A percentile compares a stretch with the other conserved stretches of the same genome.
These are phyloP conservation scores for Batillaria attramentaria DNA, from an alignment of 1,140 invertebrate genomes.

Conservation along the genomic window DNA sequence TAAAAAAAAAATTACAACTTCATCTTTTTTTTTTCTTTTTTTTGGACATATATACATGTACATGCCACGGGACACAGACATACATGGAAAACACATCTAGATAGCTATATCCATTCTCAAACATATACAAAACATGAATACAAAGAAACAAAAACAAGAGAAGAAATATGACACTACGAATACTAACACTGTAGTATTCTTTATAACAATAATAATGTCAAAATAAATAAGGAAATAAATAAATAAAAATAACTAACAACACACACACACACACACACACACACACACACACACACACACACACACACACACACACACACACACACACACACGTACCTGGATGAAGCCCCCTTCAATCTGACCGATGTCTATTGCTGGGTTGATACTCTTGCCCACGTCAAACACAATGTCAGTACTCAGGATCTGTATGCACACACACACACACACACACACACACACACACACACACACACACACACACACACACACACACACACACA, in stretches of 20 bases:
- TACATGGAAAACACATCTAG: not conserved
- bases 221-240: not conserved
- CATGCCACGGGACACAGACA: no score
- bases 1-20: no score
- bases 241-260: not conserved
- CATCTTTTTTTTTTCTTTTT: no score
- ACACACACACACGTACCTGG: slow-evolving; percentile 47
- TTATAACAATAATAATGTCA: no score
- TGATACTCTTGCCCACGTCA: slow-evolving; percentile 62
- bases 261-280: slow-evolving; percentile 10
- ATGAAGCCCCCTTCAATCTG: slow-evolving; percentile 60
- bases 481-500: no score
- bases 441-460: not conserved
- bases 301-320: slow-evolving; percentile 7
- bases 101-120: not conserved
- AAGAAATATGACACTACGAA: no score
- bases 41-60: no score
- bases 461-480: not conserved
- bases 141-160: not conserved
- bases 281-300: not conserved
- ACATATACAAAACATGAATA: not conserved
- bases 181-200: no score
- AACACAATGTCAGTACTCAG: slow-evolving; percentile 63
- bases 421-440: slow-evolving; percentile 44
- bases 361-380: slow-evolving; percentile 60